Percentiles rank a stretch among this genome's conserved stretches.
These are phyloP conservation scores for Burhinus oedicnemus DNA, from an alignment of 2,113 vertebrate genomes.

Conservation along the genomic window DNA sequence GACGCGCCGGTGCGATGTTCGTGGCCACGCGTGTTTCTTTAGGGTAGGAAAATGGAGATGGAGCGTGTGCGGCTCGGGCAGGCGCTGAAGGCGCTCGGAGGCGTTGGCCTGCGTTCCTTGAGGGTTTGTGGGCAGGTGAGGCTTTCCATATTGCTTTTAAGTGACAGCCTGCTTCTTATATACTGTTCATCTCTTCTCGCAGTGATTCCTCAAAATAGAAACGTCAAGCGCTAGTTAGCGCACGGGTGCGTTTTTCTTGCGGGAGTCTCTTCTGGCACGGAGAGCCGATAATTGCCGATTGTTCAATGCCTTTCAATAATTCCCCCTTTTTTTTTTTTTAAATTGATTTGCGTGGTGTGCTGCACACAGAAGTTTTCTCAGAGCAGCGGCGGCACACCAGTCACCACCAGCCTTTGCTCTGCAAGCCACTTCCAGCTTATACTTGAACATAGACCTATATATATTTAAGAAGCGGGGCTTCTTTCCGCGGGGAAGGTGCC, in stretches of 20 bases:
- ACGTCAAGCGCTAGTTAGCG: neutral
- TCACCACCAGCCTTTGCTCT: neutral
- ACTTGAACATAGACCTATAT: neutral
- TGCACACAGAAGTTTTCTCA: neutral
- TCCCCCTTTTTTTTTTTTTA: neutral
- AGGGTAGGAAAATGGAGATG: neutral
- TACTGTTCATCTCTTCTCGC: rapidly evolving
- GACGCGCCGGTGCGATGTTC: neutral
- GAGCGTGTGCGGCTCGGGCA: neutral
- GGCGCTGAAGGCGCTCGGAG: neutral
- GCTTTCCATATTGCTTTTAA: neutral
- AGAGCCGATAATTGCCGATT: neutral
- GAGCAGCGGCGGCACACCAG: neutral
- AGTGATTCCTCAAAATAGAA: neutral
- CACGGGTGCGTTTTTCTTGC: neutral
- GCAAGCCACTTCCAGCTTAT: neutral
- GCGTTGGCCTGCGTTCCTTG: neutral
- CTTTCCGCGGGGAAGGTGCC: neutral
- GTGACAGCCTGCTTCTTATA: rapidly evolving
- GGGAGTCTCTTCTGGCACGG: neutral
- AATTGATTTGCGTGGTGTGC: neutral
- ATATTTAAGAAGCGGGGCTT: neutral
- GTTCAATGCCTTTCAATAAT: neutral
- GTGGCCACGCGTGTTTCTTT: neutral
- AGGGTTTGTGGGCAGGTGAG: neutral